A percentile compares a stretch with the other conserved stretches of the same genome.
Evolutionary conservation across 2,113 vertebrate genomes (phyloP).

Genomic region (Brevimyrus niger): DNA sequence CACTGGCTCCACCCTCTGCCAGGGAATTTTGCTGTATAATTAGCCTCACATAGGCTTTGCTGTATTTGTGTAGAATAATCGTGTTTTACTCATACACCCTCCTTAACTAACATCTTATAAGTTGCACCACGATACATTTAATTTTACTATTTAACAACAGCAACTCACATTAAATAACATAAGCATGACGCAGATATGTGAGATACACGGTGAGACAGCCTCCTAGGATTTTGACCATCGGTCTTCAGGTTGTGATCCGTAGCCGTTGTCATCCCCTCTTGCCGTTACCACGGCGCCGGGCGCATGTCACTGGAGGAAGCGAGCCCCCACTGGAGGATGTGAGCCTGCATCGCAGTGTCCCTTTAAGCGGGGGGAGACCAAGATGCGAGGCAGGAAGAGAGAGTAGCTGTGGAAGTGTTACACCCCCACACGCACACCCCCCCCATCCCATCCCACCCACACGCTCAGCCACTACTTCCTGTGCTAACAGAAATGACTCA

Average conservation of each 20-base stretch:
- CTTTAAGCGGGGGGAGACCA: not conserved
- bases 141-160: not conserved
- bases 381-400: not conserved
- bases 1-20: not conserved
- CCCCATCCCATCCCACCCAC: not conserved
- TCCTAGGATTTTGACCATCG: not conserved
- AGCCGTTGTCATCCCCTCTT: not conserved
- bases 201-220: not conserved
- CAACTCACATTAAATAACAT: not conserved
- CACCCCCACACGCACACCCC: constrained; percentile 12
- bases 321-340: not conserved
- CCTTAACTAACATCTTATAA: not conserved
- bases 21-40: not conserved
- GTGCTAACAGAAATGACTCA: constrained; percentile 27
- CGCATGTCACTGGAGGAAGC: not conserved
- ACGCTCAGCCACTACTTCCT: constrained; percentile 13
- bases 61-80: not conserved
- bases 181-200: not conserved
- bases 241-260: not conserved
- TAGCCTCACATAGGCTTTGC: not conserved
- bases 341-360: not conserved
- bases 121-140: not conserved
- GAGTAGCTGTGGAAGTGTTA: not conserved
- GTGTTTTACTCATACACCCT: not conserved
- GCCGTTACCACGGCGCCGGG: not conserved